Evolutionary conservation across 2,797 vertebrate genomes (phyloP), one percentile per base, ranked within the genome.

Genomic region (Lagodon rhomboides): DNA sequence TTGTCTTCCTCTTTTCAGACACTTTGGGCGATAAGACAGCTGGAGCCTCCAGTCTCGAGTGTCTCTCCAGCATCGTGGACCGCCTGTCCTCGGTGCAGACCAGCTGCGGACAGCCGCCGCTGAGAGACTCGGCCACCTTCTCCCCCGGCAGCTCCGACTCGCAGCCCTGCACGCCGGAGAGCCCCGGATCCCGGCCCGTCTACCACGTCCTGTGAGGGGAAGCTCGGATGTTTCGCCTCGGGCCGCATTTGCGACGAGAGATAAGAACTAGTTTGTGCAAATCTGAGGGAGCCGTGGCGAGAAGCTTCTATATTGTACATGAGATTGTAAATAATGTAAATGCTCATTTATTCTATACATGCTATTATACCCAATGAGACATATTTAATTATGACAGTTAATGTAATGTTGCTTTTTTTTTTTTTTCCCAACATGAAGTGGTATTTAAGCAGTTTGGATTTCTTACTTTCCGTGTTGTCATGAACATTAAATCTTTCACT

Each of bases 11-110:
- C 11, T 53, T 17, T 7, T 47, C 90, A 98, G 97, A 93, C 3
- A 91, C 91, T 38, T 13, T 89, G 58, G 77, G 86, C 34, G 95
- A 95, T 12, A 97, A 95, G 88, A 79, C 89, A 15, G 87, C 90
- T 15, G 91, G 96, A 18, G 93, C 97, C n/a, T 97, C 97, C 89
- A 99, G 98, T 84, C 93, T 99, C 91, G 95, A 97, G 92, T 99
- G 98, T 88, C 95, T 99, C 77, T 98, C 98, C 93, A 99, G 96
- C 91, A 99, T 99, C 79, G 98, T 99, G 93, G 98, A 99, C 87
- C 95, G 98, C 0, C 97, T 99, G 85, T 96, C 97, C 70, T 95
- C 95, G 0, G 94, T 94, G 12, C 95, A 96, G 70, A 91, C 96
- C n/a, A 77, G 93, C 82, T 89, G 89, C 2, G 94, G 84, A 4